Base-by-base conservation (phyloP, 1,140 invertebrate genomes). In the Copidosoma floridanum region DNA sequence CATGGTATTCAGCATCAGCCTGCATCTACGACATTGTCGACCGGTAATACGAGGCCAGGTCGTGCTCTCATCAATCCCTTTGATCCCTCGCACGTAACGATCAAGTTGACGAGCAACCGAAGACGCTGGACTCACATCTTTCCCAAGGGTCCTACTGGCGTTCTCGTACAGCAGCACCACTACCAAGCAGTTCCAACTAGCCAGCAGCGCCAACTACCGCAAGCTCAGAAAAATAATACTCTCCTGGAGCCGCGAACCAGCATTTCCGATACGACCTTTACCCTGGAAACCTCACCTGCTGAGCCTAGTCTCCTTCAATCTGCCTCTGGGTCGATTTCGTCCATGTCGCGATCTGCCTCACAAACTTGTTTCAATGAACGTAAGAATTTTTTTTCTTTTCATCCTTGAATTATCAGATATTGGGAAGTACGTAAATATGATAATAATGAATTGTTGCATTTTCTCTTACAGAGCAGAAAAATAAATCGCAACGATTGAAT, bases 101-200 rank as follows among this genome's bases (percentile, higher is more conserved):
- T 98, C 52, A 97, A 97, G 76, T 81, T 98, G 44, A 99, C 97
- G 1, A 97, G 95, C 46, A 98, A 98, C 79, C 83, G 97, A 47
- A 82, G 96, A 46, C 83, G 97, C 51, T 99, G 97, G 97, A 97
- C 95, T 6, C 97, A 99, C 76, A 97, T 98, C 61, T 99, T 99
- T 80, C 97, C 97, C 3, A 94, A 95, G 85, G 93, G 92, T 48
- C 92, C 92, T 21, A 91, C 89, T 0, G 93, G 92, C 2, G 89
- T 93, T 24, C 79, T 95, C 16, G 95, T 95, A 68, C 93, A 95
- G 71, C 93, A 95, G 74, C 93, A 95, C 84, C 93, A 95, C 74
- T 95, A 94, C 75, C 92, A 95, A 81, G 90, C 90, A 12, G 82
- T 90, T 3, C 90, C 89, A 3, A 81, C 87, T 0, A 82, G 80